Conservation (phyloP, 1,140 invertebrate genomes). For the Lordiphosa collinella region DNA sequence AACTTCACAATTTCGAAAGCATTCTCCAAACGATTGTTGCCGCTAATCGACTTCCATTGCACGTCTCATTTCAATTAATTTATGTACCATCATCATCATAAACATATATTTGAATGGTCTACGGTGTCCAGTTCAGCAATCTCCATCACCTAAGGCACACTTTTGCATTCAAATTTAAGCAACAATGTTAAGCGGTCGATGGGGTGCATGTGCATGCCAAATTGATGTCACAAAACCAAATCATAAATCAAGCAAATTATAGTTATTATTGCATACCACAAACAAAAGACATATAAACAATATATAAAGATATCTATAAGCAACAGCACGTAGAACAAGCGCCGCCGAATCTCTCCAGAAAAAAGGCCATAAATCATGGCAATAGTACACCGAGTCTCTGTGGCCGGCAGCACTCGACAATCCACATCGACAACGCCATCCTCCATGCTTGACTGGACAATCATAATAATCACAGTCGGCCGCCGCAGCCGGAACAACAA, state of each 20-base stretch:
- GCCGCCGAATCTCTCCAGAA: slow-evolving; percentile 32
- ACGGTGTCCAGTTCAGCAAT: slow-evolving; percentile 8
- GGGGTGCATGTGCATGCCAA: slow-evolving; percentile 44
- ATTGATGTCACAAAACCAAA: slow-evolving; percentile 72
- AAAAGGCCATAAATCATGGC: slow-evolving; percentile 70
- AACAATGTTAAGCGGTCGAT: slow-evolving; percentile 3
- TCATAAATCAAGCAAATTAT: slow-evolving; percentile 75
- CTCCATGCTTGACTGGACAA: slow-evolving; percentile 75
- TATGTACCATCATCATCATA: too few relatives aligned
- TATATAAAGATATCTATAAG: slow-evolving; percentile 44
- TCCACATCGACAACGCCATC: slow-evolving; percentile 35
- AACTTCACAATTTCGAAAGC: too few relatives aligned
- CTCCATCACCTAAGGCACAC: slow-evolving; percentile 33
- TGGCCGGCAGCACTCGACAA: slow-evolving; percentile 36
- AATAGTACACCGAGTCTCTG: slow-evolving; percentile 29
- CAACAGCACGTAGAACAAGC: slow-evolving; percentile 63
- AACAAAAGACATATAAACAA: slow-evolving; percentile 32
- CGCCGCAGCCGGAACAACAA: slow-evolving; percentile 32
- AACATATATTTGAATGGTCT: background rate
- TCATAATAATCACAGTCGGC: slow-evolving; percentile 71
- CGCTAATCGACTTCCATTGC: too few relatives aligned
- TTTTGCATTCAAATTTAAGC: slow-evolving; percentile 9
- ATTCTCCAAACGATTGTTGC: too few relatives aligned
- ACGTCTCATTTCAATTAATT: too few relatives aligned
- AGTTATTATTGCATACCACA: slow-evolving; percentile 64